These are phyloP conservation scores for Microplitis mediator DNA, from an alignment of 1,140 invertebrate species.

Conservation along the genomic window DNA sequence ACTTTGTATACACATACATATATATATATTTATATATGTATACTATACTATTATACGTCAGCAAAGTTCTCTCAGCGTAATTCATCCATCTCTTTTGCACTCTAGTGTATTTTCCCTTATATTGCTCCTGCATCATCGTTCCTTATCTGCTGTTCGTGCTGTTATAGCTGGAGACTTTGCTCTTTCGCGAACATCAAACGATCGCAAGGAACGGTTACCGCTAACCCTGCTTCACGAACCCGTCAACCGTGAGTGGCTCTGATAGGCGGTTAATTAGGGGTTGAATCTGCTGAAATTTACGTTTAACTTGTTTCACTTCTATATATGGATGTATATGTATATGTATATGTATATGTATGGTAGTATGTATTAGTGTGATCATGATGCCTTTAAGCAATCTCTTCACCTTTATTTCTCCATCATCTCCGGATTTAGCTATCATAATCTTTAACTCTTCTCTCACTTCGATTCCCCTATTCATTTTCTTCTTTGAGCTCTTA, in stretches of 20 bases:
- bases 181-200: slow-evolving; percentile 19
- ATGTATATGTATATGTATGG: not conserved
- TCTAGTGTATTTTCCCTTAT: not conserved
- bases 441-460: not conserved
- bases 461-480: not conserved
- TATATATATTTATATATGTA: no score
- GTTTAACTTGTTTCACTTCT: not conserved
- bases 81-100: not conserved
- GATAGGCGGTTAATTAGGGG: slow-evolving; percentile 19
- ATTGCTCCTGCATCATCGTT: not conserved
- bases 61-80: not conserved
- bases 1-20: not conserved
- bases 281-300: slow-evolving; percentile 4
- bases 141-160: not conserved
- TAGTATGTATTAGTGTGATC: not conserved
- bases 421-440: not conserved
- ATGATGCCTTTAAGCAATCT: not conserved
- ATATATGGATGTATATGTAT: not conserved
- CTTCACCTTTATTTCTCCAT: not conserved
- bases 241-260: slow-evolving; percentile 13
- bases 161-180: not conserved
- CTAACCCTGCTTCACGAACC: not conserved
- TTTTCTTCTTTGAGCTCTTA: slow-evolving; percentile 2
- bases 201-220: slow-evolving; percentile 2
- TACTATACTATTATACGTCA: not conserved